A percentile compares a stretch with the other conserved stretches of the same genome.
phyloP scores from a whole-genome alignment of 2,113 vertebrate genomes.

The Procapra przewalskii region DNA sequence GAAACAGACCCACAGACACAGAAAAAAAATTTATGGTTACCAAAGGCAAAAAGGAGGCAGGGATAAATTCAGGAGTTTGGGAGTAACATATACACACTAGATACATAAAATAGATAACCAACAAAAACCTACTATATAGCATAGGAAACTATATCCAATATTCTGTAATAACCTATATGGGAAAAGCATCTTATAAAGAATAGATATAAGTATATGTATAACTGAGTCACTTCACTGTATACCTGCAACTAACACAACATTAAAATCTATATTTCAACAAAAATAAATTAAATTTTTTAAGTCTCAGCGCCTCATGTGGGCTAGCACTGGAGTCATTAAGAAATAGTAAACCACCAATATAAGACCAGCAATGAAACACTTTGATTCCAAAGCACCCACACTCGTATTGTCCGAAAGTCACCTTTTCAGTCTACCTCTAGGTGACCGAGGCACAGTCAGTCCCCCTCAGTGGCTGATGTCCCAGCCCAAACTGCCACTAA shows the following conservation, averaged over 20 bases:
- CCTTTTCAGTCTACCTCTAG: neutral
- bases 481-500: constrained; percentile 50
- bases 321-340: neutral
- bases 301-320: neutral
- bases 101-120: neutral
- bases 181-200: neutral
- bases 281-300: neutral
- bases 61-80: neutral
- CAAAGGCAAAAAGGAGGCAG: neutral
- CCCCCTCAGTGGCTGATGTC: neutral
- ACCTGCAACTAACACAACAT: neutral
- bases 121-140: neutral
- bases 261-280: neutral
- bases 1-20: neutral
- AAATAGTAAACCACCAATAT: neutral
- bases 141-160: neutral
- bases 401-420: neutral
- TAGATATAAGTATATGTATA: neutral
- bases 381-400: neutral
- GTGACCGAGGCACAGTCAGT: neutral
- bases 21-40: neutral
- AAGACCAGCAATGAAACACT: neutral
- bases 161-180: neutral
- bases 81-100: neutral
- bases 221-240: neutral